Evolutionary conservation across 2,797 vertebrate genomes (phyloP).

Genomic region (Melanogrammus aeglefinus): DNA sequence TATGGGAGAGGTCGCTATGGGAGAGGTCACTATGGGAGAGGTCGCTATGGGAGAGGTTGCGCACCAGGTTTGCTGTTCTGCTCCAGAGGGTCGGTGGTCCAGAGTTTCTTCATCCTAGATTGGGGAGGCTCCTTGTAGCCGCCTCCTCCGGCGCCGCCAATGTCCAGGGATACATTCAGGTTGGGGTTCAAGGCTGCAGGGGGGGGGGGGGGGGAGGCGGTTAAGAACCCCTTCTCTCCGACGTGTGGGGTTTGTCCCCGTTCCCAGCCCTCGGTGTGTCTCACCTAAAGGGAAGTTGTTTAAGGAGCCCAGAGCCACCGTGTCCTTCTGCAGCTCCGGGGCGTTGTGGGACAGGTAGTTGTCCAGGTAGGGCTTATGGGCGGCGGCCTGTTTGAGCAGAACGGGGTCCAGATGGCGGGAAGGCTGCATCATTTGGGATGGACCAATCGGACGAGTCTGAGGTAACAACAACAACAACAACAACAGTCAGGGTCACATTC

Average conservation of each 20-base stretch:
- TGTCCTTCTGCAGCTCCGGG: constrained; percentile 92
- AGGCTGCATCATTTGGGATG: constrained; percentile 90
- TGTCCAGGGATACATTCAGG: constrained; percentile 97
- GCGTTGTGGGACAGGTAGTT: constrained; percentile 84
- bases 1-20: neutral
- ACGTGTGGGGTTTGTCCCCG: neutral
- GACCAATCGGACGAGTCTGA: constrained; percentile 87
- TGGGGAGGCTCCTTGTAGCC: constrained; percentile 92
- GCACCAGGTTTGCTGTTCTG: constrained; percentile 98
- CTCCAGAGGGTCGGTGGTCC: constrained; percentile 93
- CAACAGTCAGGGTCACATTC: neutral
- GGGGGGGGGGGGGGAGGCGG: neutral
- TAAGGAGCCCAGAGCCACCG: constrained; percentile 83
- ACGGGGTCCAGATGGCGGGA: constrained; percentile 88
- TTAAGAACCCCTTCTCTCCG: neutral
- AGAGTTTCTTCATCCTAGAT: constrained; percentile 96
- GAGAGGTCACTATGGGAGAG: constrained; percentile 14
- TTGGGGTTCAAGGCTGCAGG: constrained; percentile 90
- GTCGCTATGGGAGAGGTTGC: constrained; percentile 5
- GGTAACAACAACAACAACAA: constrained; percentile 9
- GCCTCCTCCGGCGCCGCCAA: constrained; percentile 82
- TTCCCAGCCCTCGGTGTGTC: constrained; percentile 47
- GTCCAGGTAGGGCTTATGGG: constrained; percentile 88
- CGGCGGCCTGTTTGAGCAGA: constrained; percentile 84
- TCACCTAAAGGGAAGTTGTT: constrained; percentile 94